Base-by-base conservation (phyloP, 2,113 vertebrate species). In the Cariama cristata region DNA sequence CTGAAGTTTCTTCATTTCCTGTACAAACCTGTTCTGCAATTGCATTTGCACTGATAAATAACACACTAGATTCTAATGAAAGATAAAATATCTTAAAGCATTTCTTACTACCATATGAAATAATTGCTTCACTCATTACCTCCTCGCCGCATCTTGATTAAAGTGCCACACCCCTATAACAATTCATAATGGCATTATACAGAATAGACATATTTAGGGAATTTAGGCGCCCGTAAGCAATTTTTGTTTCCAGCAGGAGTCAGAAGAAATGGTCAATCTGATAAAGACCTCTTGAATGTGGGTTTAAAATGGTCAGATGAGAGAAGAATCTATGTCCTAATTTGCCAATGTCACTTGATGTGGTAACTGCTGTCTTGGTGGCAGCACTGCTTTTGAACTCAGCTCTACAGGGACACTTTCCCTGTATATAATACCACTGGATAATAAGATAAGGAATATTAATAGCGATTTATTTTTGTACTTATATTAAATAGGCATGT, bases 1-100 rank as follows among this genome's bases (percentile, higher is more conserved):
- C 83, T 89, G 30, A 86, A 64, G 80, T 82, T 93, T 82, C 66
- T 91, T 82, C 60, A 91, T 96, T 94, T 97, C 95, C 91, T 97
- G 91, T 66, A 72, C 28, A 10, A 95, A 94, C 89, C 89, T 94
- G 94, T 79, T 96, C 66, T 90, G 66, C 64, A 91, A 52, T 44
- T 69, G 30, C n/a, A 45, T 71, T 94, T 86, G 47, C 56, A 64
- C 35, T 82, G 56, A 87, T 69, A 96, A 86, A 91, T 75, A 79
- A 58, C 49, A 71, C 19, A 26, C 49, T 68, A 42, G 73, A 93
- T 94, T 87, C 66, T 64, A 89, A 87, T 30, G 62, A 94, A 93
- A 85, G 73, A 85, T 93, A 87, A 69, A 38, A 84, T 33, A 69
- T 73, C 69, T 72, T 80, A 72, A 67, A 91, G 40, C 40, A 45